Conservation (phyloP, 2,888 invertebrate genomes). For the Entomobrya multifasciata region DNA sequence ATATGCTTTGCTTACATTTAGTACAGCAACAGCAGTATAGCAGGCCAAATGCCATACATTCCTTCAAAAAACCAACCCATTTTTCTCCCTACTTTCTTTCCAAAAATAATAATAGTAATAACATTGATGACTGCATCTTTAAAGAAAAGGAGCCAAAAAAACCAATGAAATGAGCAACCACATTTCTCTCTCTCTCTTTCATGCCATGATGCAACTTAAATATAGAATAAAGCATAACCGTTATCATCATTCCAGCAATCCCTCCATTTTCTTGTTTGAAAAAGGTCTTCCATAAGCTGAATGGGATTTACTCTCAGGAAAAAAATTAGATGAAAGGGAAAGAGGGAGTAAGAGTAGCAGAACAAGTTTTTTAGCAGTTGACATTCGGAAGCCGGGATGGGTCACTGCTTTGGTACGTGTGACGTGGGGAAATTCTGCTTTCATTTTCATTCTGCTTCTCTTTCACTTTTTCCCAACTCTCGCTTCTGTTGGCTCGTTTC, state of each 20-base stretch:
- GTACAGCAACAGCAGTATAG: no score
- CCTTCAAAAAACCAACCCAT: no score
- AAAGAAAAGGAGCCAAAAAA: constrained; percentile 14
- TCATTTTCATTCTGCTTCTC: not conserved
- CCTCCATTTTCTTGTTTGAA: constrained; percentile 5
- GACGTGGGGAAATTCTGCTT: constrained; percentile 48
- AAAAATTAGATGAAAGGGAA: constrained; percentile 18
- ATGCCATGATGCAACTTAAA: no score
- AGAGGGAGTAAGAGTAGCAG: constrained; percentile 13
- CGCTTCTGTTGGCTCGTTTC: not conserved
- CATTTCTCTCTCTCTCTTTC: no score
- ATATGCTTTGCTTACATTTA: constrained; percentile 10
- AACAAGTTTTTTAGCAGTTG: constrained; percentile 44
- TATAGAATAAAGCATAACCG: no score
- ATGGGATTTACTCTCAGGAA: constrained; percentile 18
- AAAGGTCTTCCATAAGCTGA: constrained; percentile 12
- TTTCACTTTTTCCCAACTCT: not conserved
- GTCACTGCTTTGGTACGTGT: no score
- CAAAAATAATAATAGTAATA: constrained; percentile 8
- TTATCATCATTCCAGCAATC: no score
- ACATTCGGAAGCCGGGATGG: constrained; percentile 69
- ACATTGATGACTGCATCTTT: no score
- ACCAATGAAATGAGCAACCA: not conserved
- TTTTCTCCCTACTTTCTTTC: not conserved
- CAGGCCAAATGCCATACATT: constrained; percentile 29